Percentiles rank a stretch among this genome's conserved stretches.
phyloP scores from a whole-genome alignment of 2,113 vertebrate species.

The Neolamprologus cancellatus region DNA sequence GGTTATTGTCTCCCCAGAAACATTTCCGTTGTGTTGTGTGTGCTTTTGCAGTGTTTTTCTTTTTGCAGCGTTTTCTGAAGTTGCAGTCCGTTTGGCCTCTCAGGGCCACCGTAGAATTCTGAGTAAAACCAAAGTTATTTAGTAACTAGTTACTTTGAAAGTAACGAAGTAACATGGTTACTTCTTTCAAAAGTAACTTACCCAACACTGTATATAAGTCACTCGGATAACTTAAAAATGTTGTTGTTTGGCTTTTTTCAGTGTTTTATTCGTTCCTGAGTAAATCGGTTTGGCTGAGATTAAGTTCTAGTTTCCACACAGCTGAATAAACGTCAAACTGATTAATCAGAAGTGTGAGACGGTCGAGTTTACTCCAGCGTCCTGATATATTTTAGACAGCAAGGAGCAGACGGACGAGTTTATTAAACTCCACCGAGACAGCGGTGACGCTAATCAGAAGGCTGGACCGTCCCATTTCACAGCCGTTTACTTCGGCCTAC shows the following conservation, averaged over 20 bases:
- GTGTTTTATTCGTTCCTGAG: not conserved
- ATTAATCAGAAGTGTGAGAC: not conserved
- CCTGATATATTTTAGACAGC: not conserved
- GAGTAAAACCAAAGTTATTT: not conserved
- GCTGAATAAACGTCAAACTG: not conserved
- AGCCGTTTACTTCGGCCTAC: not conserved
- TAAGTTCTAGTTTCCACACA: not conserved
- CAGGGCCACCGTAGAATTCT: not conserved
- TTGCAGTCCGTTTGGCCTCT: too few relatives aligned
- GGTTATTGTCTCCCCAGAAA: not conserved
- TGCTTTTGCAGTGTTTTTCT: too few relatives aligned
- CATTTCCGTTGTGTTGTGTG: not conserved
- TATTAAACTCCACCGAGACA: not conserved
- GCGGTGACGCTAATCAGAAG: fast-evolving
- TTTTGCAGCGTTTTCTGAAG: too few relatives aligned
- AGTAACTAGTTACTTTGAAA: not conserved
- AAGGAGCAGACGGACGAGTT: not conserved
- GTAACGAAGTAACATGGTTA: not conserved
- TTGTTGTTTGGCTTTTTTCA: not conserved
- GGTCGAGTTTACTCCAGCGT: not conserved
- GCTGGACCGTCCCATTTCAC: fast-evolving
- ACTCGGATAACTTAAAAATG: fast-evolving
- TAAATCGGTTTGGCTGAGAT: not conserved
- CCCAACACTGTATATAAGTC: not conserved
- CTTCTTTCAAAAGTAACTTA: not conserved